Percentiles rank a stretch among this genome's conserved stretches.
These are phyloP conservation scores for Trichacis sp. DNA, from an alignment of 2,888 invertebrate genomes.

Conservation along the genomic window DNA sequence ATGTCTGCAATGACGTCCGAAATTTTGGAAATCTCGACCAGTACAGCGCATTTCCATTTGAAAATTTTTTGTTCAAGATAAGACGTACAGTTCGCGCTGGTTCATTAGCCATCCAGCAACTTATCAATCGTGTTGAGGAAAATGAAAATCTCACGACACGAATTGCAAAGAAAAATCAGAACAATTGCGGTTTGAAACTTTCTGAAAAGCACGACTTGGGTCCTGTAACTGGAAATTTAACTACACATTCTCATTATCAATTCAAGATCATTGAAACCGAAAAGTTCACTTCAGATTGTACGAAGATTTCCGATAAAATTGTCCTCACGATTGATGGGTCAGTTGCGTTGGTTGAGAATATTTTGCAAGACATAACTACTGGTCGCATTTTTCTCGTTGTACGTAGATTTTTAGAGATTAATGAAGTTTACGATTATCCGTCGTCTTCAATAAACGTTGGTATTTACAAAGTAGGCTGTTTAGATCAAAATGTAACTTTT, in stretches of 20 bases:
- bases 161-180: not conserved
- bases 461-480: not conserved
- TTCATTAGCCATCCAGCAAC: not conserved
- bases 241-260: not conserved
- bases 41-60: conserved; percentile 54
- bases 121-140: not conserved
- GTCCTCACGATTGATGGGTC: not conserved
- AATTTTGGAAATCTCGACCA: conserved; percentile 50
- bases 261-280: not conserved
- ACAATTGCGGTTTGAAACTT: not conserved
- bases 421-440: not conserved
- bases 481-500: not conserved
- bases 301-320: not conserved
- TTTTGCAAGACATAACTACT: not conserved
- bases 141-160: not conserved
- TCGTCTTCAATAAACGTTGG: not conserved
- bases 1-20: conserved; percentile 48
- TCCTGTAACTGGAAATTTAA: not conserved
- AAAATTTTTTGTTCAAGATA: conserved; percentile 46
- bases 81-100: not conserved
- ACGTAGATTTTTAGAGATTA: not conserved
- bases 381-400: not conserved
- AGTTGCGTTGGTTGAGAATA: not conserved
- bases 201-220: not conserved
- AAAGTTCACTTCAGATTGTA: not conserved